Conservation (phyloP, 2,113 vertebrate genomes). For the Halichoeres trimaculatus region DNA sequence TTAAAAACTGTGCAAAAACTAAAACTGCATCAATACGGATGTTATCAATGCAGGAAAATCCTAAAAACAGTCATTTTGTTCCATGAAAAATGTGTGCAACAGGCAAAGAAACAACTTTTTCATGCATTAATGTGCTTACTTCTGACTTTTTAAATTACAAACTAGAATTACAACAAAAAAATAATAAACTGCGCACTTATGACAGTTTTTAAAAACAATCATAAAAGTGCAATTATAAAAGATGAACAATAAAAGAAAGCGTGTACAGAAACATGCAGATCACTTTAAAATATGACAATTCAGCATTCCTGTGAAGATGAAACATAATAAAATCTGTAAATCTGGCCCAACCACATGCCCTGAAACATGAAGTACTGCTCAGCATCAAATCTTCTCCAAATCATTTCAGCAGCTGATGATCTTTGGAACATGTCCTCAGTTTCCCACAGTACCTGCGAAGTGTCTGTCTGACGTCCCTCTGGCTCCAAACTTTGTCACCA, state of each 20-base stretch:
- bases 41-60: constrained; percentile 19
- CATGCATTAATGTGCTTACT: constrained; percentile 19
- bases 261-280: constrained; percentile 27
- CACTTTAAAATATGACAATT: constrained; percentile 5
- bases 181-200: neutral
- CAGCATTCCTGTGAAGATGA: constrained; percentile 20
- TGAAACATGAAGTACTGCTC: neutral
- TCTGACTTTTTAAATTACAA: neutral
- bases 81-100: neutral
- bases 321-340: constrained; percentile 56
- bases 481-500: constrained; percentile 94
- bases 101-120: constrained; percentile 6
- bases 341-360: constrained; percentile 59
- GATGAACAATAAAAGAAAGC: constrained; percentile 1
- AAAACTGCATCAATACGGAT: constrained; percentile 1
- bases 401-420: neutral
- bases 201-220: neutral
- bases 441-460: constrained; percentile 86
- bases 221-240: constrained; percentile 24
- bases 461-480: constrained; percentile 92
- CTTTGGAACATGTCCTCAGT: neutral
- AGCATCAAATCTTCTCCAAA: neutral
- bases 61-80: neutral
- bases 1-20: constrained; percentile 35
- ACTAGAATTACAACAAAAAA: constrained; percentile 3